Percentiles rank a stretch among this genome's conserved stretches.
These are phyloP conservation scores for Pangasianodon gigas DNA, from an alignment of 2,113 vertebrate genomes.

Conservation along the genomic window DNA sequence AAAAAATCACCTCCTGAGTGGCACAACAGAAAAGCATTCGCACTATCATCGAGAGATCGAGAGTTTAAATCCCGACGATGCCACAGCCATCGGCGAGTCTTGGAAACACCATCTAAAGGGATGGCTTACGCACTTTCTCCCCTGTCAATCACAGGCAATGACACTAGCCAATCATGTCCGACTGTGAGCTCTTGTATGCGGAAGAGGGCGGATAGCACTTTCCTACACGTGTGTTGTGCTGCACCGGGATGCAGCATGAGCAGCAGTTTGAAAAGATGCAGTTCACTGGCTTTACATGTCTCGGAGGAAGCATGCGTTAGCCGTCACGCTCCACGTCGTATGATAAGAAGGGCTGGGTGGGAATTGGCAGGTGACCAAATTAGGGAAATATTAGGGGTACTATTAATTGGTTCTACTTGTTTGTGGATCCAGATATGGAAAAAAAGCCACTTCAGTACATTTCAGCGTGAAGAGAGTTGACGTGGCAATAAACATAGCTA, in stretches of 20 bases:
- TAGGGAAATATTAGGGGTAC: not conserved
- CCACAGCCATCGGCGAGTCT: not conserved
- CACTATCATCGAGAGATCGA: not conserved
- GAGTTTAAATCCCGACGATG: not conserved
- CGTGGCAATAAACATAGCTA: not conserved
- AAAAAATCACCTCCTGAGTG: not conserved
- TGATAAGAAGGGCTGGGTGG: not conserved
- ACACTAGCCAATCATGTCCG: not conserved
- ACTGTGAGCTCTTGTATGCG: not conserved
- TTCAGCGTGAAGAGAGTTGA: not conserved
- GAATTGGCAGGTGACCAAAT: not conserved
- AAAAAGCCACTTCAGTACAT: not conserved
- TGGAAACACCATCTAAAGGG: not conserved
- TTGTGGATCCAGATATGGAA: not conserved
- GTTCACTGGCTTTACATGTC: not conserved
- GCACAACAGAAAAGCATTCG: not conserved
- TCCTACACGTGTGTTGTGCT: not conserved
- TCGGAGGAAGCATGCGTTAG: not conserved
- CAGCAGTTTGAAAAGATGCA: not conserved
- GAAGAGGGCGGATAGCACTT: not conserved
- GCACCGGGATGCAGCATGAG: not conserved
- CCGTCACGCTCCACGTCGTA: not conserved
- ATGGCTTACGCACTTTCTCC: not conserved
- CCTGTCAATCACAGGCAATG: not conserved
- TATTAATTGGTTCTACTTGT: not conserved